phyloP scores from a whole-genome alignment of 2,113 vertebrate species.

The Ptilonorhynchus violaceus region DNA sequence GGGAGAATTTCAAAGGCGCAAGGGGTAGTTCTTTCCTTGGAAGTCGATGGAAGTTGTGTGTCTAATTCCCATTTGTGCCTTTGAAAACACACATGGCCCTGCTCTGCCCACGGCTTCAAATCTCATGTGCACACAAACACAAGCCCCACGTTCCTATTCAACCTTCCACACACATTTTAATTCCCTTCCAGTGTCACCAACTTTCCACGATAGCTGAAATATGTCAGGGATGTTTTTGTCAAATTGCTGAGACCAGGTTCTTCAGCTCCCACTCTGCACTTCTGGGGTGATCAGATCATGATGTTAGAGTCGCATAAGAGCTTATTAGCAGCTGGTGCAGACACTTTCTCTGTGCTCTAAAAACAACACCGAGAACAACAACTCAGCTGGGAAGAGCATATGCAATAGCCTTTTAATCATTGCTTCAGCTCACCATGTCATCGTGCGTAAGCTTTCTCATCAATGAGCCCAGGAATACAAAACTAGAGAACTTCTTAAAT shows the following conservation, averaged over 20 bases:
- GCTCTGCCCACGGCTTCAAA: conserved; percentile 20
- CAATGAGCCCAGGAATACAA: conserved; percentile 27
- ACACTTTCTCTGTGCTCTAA: conserved; percentile 32
- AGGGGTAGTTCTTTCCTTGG: background rate
- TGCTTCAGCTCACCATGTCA: conserved; percentile 46
- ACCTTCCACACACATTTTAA: background rate
- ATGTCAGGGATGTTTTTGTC: conserved; percentile 12
- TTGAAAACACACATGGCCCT: background rate
- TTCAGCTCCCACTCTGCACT: conserved; percentile 35
- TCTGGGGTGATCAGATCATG: conserved; percentile 52
- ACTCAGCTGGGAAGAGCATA: conserved; percentile 49
- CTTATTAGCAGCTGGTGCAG: conserved; percentile 60
- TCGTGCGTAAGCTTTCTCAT: conserved; percentile 26
- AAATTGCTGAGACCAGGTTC: conserved; percentile 22
- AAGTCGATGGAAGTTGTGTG: background rate
- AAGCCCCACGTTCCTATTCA: background rate
- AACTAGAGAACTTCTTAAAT: conserved; percentile 20
- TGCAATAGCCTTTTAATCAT: conserved; percentile 45
- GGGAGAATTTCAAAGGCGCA: background rate
- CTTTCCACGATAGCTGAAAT: background rate
- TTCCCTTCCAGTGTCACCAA: conserved; percentile 32
- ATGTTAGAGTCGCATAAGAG: conserved; percentile 32
- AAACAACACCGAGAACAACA: conserved; percentile 47
- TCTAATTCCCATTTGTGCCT: conserved; percentile 3
- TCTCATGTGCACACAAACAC: background rate